These are phyloP conservation scores for Megalops atlanticus DNA, from an alignment of 2,113 vertebrate genomes.

Conservation along the genomic window DNA sequence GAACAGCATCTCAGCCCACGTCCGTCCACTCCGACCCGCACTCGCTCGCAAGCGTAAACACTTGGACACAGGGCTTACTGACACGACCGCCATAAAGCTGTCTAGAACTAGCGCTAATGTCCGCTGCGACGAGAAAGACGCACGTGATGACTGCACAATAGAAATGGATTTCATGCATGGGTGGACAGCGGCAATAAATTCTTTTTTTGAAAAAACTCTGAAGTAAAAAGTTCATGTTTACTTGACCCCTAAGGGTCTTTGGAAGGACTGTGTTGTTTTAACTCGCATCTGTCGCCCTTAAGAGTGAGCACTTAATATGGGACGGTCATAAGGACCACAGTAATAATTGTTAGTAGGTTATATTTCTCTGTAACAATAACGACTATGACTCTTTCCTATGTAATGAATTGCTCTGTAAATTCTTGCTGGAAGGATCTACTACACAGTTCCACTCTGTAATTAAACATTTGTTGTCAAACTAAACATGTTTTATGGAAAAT, in stretches of 20 bases:
- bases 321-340: constrained; percentile 13
- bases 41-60: neutral
- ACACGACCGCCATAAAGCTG: neutral
- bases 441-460: neutral
- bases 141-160: neutral
- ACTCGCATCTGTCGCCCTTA: neutral
- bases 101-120: neutral
- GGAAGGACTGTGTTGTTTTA: constrained; percentile 8
- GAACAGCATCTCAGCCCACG: neutral
- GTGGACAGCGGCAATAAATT: neutral
- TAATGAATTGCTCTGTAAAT: neutral
- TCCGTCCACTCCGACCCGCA: neutral
- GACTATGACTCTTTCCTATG: neutral
- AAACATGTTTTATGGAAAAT: neutral
- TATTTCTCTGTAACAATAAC: neutral
- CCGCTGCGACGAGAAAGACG: neutral
- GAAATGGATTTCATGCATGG: neutral
- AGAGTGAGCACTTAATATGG: constrained; percentile 5
- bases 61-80: neutral
- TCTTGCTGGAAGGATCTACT: neutral
- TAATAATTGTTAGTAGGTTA: neutral
- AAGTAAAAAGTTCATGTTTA: neutral
- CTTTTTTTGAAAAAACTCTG: constrained; percentile 12
- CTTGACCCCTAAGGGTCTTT: constrained; percentile 15
- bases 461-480: neutral